A percentile compares a stretch with the other conserved stretches of the same genome.
phyloP scores from a whole-genome alignment of 2,888 invertebrate species.

The Brachylomia viminalis region DNA sequence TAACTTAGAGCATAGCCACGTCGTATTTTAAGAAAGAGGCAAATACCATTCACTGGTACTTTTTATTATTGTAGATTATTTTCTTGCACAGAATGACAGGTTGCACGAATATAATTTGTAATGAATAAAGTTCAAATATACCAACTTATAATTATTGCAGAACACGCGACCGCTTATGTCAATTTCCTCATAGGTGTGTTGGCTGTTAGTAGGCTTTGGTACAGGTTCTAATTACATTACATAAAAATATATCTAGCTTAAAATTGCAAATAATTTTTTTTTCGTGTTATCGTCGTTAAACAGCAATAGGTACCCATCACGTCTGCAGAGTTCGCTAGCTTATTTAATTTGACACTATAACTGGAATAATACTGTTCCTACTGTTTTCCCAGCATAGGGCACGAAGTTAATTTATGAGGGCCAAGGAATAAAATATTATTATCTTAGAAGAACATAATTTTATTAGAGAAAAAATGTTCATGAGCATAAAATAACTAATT shows the following conservation, averaged over 20 bases:
- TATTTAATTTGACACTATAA: neutral
- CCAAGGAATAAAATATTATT: constrained; percentile 48
- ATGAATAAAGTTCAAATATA: neutral
- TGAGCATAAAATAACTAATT: constrained; percentile 85
- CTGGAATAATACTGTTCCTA: neutral
- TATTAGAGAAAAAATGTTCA: constrained; percentile 85
- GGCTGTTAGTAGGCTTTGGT: neutral
- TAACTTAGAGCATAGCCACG: too few species aligned
- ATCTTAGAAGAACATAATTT: constrained; percentile 84
- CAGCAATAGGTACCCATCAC: neutral
- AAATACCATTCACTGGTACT: too few species aligned
- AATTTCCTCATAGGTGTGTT: neutral
- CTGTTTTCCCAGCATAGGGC: neutral
- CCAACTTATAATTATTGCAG: neutral
- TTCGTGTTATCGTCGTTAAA: too few species aligned
- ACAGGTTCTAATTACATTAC: neutral
- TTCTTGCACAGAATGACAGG: too few species aligned
- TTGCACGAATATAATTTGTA: neutral
- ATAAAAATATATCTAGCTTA: too few species aligned
- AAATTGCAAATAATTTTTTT: too few species aligned
- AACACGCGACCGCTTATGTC: neutral
- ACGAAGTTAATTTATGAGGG: neutral
- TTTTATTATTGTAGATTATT: too few species aligned
- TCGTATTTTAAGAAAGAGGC: too few species aligned
- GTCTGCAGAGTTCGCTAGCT: neutral